A percentile compares a stretch with the other conserved stretches of the same genome.
Conservation (phyloP, 2,113 vertebrate genomes). For the Brachionichthys hirsutus region DNA sequence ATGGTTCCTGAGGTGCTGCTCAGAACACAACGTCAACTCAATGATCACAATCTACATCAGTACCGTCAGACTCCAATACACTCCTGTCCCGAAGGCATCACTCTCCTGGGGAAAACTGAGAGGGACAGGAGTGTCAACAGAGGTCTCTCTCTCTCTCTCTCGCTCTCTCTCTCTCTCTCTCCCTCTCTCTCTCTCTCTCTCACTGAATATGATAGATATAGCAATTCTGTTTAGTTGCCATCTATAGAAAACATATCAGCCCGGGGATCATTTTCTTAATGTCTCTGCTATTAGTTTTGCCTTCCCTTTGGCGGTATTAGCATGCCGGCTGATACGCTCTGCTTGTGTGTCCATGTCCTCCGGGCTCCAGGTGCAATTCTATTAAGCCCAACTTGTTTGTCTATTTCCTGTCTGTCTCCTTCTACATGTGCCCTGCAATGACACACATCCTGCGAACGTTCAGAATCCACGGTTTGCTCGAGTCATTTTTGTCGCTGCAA, state of each 20-base stretch:
- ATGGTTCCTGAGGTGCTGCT: too few relatives aligned
- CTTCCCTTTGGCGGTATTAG: conserved; percentile 76
- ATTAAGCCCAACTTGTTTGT: conserved; percentile 71
- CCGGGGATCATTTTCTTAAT: conserved; percentile 77
- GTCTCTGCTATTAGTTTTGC: conserved; percentile 75
- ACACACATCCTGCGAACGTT: conserved; percentile 23
- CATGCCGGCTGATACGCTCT: conserved; percentile 68
- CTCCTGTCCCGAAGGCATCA: conserved; percentile 57
- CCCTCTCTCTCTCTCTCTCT: conserved; percentile 47
- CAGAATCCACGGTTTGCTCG: conserved; percentile 33
- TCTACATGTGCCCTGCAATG: conserved; percentile 41
- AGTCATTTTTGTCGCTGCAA: conserved; percentile 47
- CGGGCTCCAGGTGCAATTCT: conserved; percentile 72
- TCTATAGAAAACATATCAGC: conserved; percentile 79
- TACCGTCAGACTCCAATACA: too few relatives aligned
- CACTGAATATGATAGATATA: conserved; percentile 77
- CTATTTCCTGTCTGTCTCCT: conserved; percentile 67
- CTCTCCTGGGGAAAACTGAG: conserved; percentile 67
- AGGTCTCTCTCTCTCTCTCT: conserved; percentile 8
- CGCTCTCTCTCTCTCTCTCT: conserved; percentile 51
- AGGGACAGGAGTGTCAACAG: conserved; percentile 48
- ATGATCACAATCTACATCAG: too few relatives aligned
- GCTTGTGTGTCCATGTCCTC: conserved; percentile 59
- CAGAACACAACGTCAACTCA: too few relatives aligned
- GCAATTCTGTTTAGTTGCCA: conserved; percentile 76